Evolutionary conservation across 2,113 vertebrate genomes (phyloP), one percentile per base, ranked within the genome.

Genomic region (Bubo blakistoni): DNA sequence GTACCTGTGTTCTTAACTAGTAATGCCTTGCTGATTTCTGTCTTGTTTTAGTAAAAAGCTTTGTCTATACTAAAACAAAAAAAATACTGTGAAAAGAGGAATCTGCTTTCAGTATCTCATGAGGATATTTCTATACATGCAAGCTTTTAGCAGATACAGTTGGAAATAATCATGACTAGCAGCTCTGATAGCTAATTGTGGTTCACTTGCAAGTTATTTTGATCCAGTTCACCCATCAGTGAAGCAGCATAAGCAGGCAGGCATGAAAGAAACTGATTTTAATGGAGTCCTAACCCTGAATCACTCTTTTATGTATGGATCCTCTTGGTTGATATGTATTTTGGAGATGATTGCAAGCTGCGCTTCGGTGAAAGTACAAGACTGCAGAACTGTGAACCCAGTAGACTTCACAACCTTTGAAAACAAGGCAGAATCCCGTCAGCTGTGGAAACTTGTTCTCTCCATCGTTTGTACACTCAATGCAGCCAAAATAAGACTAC

Each of bases 261-360:
- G n/a, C 55, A 7, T 70, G 58, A 42, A 74, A 62, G 51, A 40
- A 84, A 24, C 3, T 5, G 25, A 9, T 18, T n/a, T 21, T 25
- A 29, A 7, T 16, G 6, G 36, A 57, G 51, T 26, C 54, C 30
- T 44, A 38, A 42, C 14, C 36, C 44, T 62, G 36, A 36, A 22
- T 65, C 19, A 0, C 19, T 69, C 13, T 54, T 11, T 66, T 57
- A 7, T 1, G 2, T 32, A 32, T 61, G 66, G 17, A 9, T 66
- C 21, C 72, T 63, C 7, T 0, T 42, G 46, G n/a, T 10, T 4
- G 11, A 2, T 67, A 5, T 0, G 0, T 20, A 0, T 62, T 70
- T 82, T 62, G 84, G 62, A 42, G 65, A 17, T 38, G 61, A 16
- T n/a, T 57, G 42, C 2, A 11, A 72, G 44, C 49, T 63, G 46